These are phyloP conservation scores for Eugnorisma glareosa DNA, from an alignment of 2,888 invertebrate species.

Conservation along the genomic window DNA sequence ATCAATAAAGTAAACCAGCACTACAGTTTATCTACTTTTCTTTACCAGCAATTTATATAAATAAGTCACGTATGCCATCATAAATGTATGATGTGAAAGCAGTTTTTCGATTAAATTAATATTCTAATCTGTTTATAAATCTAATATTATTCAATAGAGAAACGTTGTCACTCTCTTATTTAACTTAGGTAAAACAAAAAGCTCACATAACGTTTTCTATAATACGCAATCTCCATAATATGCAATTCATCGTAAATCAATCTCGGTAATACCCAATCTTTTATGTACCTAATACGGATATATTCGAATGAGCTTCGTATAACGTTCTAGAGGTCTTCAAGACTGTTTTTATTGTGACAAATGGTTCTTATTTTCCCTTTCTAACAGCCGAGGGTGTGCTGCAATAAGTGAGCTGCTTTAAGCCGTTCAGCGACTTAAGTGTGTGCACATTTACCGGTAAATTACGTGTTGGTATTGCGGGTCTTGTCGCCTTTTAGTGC, in stretches of 20 bases:
- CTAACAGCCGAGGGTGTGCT: conserved; percentile 18
- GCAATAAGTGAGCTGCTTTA: conserved; percentile 29
- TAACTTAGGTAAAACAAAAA: conserved; percentile 32
- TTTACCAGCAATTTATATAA: conserved; percentile 4
- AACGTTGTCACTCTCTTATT: conserved; percentile 9
- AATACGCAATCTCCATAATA: conserved; percentile 32
- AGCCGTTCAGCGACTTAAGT: conserved; percentile 11
- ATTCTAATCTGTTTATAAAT: conserved; percentile 18
- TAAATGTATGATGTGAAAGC: conserved; percentile 32
- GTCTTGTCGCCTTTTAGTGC: conserved; percentile 2
- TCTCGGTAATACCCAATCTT: conserved; percentile 34
- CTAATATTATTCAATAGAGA: conserved; percentile 23
- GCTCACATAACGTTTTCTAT: conserved; percentile 24
- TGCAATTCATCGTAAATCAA: conserved; percentile 47
- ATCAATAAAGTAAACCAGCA: conserved; percentile 1
- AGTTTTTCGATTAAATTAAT: conserved; percentile 8
- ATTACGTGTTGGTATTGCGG: conserved; percentile 20
- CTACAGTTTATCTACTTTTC: neutral
- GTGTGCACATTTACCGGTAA: conserved; percentile 32
- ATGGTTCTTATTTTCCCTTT: conserved; percentile 36
- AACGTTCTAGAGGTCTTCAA: conserved; percentile 12
- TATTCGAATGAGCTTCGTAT: conserved; percentile 38
- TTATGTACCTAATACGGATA: conserved; percentile 22
- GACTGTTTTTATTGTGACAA: conserved; percentile 20
- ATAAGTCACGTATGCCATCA: conserved; percentile 12